These are phyloP conservation scores for Dicycla oo DNA, from an alignment of 2,888 invertebrate species.

Conservation along the genomic window DNA sequence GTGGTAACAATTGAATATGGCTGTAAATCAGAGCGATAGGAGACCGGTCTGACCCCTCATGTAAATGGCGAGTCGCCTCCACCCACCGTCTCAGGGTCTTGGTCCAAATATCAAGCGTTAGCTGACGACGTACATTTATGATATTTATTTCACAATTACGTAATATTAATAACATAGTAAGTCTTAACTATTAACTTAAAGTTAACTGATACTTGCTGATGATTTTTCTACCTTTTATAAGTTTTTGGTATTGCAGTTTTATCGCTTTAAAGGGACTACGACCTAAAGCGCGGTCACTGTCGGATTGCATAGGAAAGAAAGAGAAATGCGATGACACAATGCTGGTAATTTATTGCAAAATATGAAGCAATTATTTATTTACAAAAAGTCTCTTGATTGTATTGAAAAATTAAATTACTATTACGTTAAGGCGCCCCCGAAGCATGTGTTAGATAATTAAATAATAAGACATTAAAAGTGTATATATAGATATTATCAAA, in stretches of 20 bases:
- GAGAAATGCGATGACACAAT: no score
- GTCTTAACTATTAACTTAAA: not conserved
- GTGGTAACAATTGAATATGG: slow-evolving; percentile 88
- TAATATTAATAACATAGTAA: no score
- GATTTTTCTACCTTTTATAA: not conserved
- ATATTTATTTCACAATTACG: not conserved
- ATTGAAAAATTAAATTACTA: no score
- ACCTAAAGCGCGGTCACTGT: no score
- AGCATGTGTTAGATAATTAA: no score
- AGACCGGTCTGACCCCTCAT: slow-evolving; percentile 83
- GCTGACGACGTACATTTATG: slow-evolving; percentile 49
- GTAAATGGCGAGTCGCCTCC: slow-evolving; percentile 82
- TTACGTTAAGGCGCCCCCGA: no score
- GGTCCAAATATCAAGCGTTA: slow-evolving; percentile 73
- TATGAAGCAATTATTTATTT: no score
- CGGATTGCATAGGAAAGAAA: no score
- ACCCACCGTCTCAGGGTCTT: slow-evolving; percentile 72
- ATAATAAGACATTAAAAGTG: no score
- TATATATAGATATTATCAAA: no score
- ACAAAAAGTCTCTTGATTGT: no score
- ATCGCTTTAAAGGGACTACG: not conserved
- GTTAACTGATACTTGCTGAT: not conserved
- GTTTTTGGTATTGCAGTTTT: not conserved
- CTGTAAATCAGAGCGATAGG: slow-evolving; percentile 88
- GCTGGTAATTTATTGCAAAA: no score